phyloP scores from a whole-genome alignment of 2,888 invertebrate species.

The Synergus gifuensis region DNA sequence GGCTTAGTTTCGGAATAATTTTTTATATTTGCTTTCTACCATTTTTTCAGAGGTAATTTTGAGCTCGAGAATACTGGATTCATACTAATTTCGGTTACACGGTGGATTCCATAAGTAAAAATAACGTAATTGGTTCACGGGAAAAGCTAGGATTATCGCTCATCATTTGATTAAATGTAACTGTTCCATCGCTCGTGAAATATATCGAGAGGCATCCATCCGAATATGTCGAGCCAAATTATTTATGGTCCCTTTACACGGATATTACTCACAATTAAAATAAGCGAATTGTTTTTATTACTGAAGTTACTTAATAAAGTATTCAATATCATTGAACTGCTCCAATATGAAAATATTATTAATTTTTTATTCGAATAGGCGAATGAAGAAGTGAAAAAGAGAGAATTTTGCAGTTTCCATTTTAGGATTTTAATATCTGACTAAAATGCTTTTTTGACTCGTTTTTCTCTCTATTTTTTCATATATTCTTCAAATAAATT shows the following conservation, averaged over 20 bases:
- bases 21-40: too few species aligned
- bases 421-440: not conserved
- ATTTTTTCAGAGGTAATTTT: too few species aligned
- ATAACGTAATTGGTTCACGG: slow-evolving; percentile 4
- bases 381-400: too few species aligned
- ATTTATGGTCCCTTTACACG: not conserved
- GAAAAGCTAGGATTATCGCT: not conserved
- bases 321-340: too few species aligned
- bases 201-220: not conserved
- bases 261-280: not conserved
- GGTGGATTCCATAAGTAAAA: too few species aligned
- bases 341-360: too few species aligned
- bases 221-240: not conserved
- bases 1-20: too few species aligned
- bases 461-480: not conserved
- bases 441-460: too few species aligned
- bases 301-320: too few species aligned
- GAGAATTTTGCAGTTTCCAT: not conserved
- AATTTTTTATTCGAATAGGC: too few species aligned
- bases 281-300: not conserved
- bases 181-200: not conserved
- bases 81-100: too few species aligned
- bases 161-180: slow-evolving; percentile 27
- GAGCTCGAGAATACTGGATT: too few species aligned
- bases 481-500: not conserved